phyloP scores from a whole-genome alignment of 2,888 invertebrate genomes.

The Pelosia muscerda region DNA sequence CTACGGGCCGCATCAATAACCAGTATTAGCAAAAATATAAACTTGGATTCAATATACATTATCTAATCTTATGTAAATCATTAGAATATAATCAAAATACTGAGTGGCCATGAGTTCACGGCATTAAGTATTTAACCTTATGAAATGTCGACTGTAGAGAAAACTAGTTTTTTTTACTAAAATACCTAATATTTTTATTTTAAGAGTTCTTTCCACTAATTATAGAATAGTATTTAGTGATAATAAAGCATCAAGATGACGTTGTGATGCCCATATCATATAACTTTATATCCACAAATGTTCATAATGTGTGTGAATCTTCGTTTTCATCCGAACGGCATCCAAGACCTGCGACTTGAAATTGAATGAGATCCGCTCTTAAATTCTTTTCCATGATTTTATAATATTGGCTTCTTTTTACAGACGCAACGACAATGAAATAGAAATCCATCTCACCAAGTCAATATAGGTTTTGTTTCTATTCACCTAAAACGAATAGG shows the following conservation, averaged over 20 bases:
- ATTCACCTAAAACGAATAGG: too few relatives aligned
- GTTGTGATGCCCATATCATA: background rate
- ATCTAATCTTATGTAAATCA: background rate
- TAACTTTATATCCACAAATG: background rate
- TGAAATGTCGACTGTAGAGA: slow-evolving; percentile 30
- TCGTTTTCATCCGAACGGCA: too few relatives aligned
- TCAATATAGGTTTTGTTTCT: too few relatives aligned
- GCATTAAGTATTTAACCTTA: slow-evolving; percentile 40
- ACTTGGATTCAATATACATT: background rate
- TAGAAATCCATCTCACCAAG: too few relatives aligned
- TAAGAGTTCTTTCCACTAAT: slow-evolving; percentile 28
- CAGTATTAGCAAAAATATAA: background rate
- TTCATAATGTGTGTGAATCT: background rate
- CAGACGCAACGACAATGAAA: too few relatives aligned
- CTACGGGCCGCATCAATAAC: background rate
- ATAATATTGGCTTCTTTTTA: too few relatives aligned
- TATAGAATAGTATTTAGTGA: slow-evolving; percentile 1
- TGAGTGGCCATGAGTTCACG: slow-evolving; percentile 46
- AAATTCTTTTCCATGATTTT: too few relatives aligned
- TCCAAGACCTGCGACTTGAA: background rate
- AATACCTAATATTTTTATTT: slow-evolving; percentile 35
- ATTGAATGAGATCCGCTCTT: background rate
- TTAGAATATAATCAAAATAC: slow-evolving; percentile 28
- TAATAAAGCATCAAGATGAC: slow-evolving; percentile 4
- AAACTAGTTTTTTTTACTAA: slow-evolving; percentile 53